phyloP scores from a whole-genome alignment of 2,888 invertebrate genomes.

The Drosophila longiperda region DNA sequence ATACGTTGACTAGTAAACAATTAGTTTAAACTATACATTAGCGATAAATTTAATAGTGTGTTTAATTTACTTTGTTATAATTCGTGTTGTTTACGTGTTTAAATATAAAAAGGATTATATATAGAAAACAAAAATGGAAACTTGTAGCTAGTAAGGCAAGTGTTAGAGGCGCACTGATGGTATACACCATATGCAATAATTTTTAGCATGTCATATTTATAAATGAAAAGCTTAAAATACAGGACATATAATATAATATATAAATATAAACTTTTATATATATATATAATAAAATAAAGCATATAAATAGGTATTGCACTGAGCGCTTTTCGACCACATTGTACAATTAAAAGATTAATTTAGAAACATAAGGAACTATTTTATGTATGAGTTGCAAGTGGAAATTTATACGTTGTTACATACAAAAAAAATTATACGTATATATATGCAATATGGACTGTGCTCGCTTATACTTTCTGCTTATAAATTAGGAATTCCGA shows the following conservation, averaged over 20 bases:
- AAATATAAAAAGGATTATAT: constrained; percentile 31
- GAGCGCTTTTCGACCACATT: constrained; percentile 30
- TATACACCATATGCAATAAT: background rate
- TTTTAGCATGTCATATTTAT: background rate
- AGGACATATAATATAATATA: constrained; percentile 10
- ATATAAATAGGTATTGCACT: constrained; percentile 44
- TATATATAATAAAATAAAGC: constrained; percentile 14
- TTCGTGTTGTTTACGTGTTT: constrained; percentile 8
- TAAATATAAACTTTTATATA: constrained; percentile 1
- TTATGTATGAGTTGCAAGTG: constrained; percentile 18
- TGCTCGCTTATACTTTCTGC: constrained; percentile 49
- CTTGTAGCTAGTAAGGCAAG: background rate
- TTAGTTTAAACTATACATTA: constrained; percentile 50
- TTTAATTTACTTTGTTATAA: constrained; percentile 11
- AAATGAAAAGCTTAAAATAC: constrained; percentile 22
- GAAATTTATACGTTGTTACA: constrained; percentile 28
- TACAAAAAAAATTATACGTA: constrained; percentile 29
- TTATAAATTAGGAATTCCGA: constrained; percentile 59
- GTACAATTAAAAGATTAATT: constrained; percentile 39
- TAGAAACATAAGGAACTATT: constrained; percentile 57
- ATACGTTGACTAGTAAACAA: constrained; percentile 78
- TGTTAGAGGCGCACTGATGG: background rate
- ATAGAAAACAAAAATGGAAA: constrained; percentile 6
- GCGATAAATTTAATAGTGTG: constrained; percentile 1
- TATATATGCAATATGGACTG: constrained; percentile 25